These are phyloP conservation scores for Drosophila paracracens DNA, from an alignment of 2,888 invertebrate species.

Conservation along the genomic window DNA sequence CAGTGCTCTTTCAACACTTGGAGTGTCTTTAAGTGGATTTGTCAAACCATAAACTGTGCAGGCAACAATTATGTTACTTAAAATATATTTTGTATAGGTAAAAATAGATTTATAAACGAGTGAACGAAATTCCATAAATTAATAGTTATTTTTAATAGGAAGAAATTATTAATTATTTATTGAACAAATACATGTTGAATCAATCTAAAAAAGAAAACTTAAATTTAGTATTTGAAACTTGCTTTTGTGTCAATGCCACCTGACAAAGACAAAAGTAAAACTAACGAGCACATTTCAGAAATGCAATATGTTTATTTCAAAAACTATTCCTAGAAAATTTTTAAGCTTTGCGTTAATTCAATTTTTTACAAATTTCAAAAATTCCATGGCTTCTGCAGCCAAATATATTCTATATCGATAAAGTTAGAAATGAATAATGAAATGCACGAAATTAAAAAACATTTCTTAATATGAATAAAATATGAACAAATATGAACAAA, in stretches of 20 bases:
- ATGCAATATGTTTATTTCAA: neutral
- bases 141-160: neutral
- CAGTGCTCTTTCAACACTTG: constrained; percentile 72
- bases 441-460: neutral
- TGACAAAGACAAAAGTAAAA: neutral
- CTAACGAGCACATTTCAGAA: neutral
- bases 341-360: neutral
- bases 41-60: constrained; percentile 8
- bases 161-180: neutral
- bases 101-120: constrained; percentile 11
- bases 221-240: neutral
- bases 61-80: constrained; percentile 7
- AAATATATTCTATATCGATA: neutral
- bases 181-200: neutral
- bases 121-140: neutral
- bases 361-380: neutral
- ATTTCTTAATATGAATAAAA: neutral
- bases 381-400: neutral
- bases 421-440: neutral
- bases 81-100: neutral
- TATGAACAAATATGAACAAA: too few relatives aligned
- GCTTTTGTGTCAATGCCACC: neutral
- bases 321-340: neutral
- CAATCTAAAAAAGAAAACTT: rapidly evolving
- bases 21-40: constrained; percentile 47